phyloP scores from a whole-genome alignment of 2,113 vertebrate genomes.

The Microcebus lehilahytsara region DNA sequence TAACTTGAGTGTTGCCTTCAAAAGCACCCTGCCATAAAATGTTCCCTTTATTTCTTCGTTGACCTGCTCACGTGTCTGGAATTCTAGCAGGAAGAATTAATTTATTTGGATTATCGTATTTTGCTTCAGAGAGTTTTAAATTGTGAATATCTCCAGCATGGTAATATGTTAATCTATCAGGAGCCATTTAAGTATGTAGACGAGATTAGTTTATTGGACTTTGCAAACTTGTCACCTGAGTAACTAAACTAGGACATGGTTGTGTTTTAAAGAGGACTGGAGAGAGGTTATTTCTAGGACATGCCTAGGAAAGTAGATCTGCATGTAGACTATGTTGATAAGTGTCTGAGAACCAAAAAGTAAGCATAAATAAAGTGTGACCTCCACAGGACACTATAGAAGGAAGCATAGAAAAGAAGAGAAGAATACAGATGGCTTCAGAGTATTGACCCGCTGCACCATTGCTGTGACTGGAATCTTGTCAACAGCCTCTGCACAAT shows the following conservation, averaged over 20 bases:
- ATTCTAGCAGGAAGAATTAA: background rate
- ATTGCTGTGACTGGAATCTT: background rate
- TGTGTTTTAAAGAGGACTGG: background rate
- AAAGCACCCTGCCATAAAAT: background rate
- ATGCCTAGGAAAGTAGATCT: background rate
- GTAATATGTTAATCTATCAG: background rate
- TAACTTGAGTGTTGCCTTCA: background rate
- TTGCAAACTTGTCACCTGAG: background rate
- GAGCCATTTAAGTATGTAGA: background rate
- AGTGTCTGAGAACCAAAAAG: background rate
- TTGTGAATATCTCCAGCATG: background rate
- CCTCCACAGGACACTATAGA: background rate
- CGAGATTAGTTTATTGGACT: background rate
- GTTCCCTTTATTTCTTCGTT: background rate
- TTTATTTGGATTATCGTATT: constrained; percentile 2
- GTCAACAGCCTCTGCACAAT: background rate
- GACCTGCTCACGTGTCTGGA: background rate
- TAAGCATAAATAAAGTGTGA: background rate
- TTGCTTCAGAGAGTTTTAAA: constrained; percentile 25
- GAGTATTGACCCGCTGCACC: background rate
- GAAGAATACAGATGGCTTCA: background rate
- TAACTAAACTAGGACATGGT: background rate
- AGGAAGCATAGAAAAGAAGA: background rate
- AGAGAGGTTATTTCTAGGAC: background rate
- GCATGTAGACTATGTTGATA: background rate